Evolutionary conservation across 2,888 invertebrate species (phyloP).

Genomic region (Leptinotarsa peninsularis): DNA sequence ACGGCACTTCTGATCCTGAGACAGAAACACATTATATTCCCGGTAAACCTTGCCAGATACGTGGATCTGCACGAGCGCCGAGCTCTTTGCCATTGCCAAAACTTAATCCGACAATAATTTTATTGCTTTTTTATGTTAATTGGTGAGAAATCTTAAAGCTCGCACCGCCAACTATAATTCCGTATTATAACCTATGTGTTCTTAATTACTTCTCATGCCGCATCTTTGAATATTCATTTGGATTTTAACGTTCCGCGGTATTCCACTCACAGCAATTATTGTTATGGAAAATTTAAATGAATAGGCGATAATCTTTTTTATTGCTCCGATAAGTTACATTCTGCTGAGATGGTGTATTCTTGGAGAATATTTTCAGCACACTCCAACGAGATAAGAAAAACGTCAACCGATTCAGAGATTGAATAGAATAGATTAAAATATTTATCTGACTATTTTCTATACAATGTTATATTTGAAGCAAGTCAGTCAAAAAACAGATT

Average conservation of each 20-base stretch:
- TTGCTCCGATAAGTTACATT: constrained; percentile 45
- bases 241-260: constrained; percentile 36
- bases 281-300: constrained; percentile 48
- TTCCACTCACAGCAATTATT: constrained; percentile 37
- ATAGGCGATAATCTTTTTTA: constrained; percentile 49
- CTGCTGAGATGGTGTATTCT: constrained; percentile 27
- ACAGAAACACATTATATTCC: constrained; percentile 37
- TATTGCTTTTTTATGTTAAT: constrained; percentile 60
- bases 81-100: constrained; percentile 46
- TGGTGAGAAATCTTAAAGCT: constrained; percentile 47
- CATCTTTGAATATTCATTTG: constrained; percentile 51
- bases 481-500: too few species aligned
- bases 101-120: constrained; percentile 55
- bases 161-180: constrained; percentile 52
- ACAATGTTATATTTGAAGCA: too few species aligned
- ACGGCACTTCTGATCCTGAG: constrained; percentile 15
- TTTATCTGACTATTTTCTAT: too few species aligned
- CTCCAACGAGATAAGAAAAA: too few species aligned
- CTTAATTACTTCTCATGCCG: constrained; percentile 55
- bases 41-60: constrained; percentile 39
- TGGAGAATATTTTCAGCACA: too few species aligned
- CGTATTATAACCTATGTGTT: constrained; percentile 62
- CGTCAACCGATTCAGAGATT: too few species aligned
- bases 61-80: constrained; percentile 31
- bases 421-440: too few species aligned